Conservation (phyloP, 2,797 vertebrate species). For the Cynodonichthys magdalenae region DNA sequence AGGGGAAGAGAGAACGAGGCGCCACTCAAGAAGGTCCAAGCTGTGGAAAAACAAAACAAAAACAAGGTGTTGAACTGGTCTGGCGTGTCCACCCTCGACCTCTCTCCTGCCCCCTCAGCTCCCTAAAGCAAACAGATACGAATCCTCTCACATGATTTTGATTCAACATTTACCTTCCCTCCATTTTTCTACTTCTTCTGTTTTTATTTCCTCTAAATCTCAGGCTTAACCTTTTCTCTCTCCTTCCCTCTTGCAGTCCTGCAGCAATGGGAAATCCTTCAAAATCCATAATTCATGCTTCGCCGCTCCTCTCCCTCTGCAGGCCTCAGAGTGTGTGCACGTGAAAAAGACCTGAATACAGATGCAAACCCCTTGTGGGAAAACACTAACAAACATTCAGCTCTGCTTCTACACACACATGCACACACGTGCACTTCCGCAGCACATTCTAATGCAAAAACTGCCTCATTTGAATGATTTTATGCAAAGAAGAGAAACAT, state of each 20-base stretch:
- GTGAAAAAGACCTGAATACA: constrained; percentile 57
- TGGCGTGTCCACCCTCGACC: constrained; percentile 35
- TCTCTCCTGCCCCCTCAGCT: constrained; percentile 39
- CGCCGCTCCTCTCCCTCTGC: constrained; percentile 52
- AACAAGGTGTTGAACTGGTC: constrained; percentile 46
- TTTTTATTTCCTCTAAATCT: constrained; percentile 26
- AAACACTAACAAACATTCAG: constrained; percentile 57
- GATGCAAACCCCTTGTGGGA: constrained; percentile 60
- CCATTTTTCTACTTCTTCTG: constrained; percentile 6
- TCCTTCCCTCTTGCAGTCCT: constrained; percentile 44
- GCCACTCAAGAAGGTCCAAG: constrained; percentile 30
- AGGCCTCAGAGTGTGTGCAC: constrained; percentile 31
- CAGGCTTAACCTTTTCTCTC: constrained; percentile 23
- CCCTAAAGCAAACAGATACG: constrained; percentile 32
- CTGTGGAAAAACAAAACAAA: constrained; percentile 29
- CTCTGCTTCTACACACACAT: too few relatives aligned
- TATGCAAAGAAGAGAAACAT: constrained; percentile 35
- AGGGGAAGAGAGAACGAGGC: constrained; percentile 22
- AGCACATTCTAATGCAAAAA: constrained; percentile 49
- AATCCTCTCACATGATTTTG: constrained; percentile 9
- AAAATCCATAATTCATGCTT: constrained; percentile 77
- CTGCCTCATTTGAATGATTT: constrained; percentile 43
- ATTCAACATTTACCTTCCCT: constrained; percentile 28
- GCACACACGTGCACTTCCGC: constrained; percentile 11
- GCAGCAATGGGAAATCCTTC: constrained; percentile 77